Evolutionary conservation across 2,888 invertebrate genomes (phyloP).

Genomic region (Diloba caeruleocephala): DNA sequence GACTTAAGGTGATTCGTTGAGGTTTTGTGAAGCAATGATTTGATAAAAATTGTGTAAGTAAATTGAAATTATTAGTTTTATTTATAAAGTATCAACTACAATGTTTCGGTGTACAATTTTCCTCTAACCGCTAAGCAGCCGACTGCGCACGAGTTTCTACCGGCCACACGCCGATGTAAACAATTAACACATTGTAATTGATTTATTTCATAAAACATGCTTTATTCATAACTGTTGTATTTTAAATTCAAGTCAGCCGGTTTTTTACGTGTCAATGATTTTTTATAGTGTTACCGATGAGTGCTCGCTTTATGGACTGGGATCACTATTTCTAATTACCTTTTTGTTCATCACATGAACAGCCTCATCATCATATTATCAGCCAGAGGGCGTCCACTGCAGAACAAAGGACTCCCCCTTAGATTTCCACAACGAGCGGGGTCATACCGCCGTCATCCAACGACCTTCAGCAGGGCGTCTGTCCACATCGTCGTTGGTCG

Average conservation of each 20-base stretch:
- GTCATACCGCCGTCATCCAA: no score
- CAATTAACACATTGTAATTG: slow-evolving; percentile 58
- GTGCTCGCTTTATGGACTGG: slow-evolving; percentile 5
- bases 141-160: slow-evolving; percentile 58
- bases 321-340: slow-evolving; percentile 10
- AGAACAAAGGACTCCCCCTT: no score
- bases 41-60: no score
- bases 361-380: no score
- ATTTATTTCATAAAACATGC: slow-evolving; percentile 45
- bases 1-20: no score
- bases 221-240: slow-evolving; percentile 41
- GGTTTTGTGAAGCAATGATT: no score
- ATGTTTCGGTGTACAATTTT: slow-evolving; percentile 46
- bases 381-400: no score
- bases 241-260: slow-evolving; percentile 22
- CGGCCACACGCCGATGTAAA: slow-evolving; percentile 53
- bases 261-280: slow-evolving; percentile 32
- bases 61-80: no score
- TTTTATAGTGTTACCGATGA: slow-evolving; percentile 25
- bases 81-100: slow-evolving; percentile 56
- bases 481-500: no score
- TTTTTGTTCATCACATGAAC: background rate
- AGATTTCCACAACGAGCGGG: no score
- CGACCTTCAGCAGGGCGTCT: no score
- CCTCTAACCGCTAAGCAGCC: slow-evolving; percentile 52